These are phyloP conservation scores for Tetraodon nigroviridis DNA, from an alignment of 2,113 vertebrate genomes.

Conservation along the genomic window DNA sequence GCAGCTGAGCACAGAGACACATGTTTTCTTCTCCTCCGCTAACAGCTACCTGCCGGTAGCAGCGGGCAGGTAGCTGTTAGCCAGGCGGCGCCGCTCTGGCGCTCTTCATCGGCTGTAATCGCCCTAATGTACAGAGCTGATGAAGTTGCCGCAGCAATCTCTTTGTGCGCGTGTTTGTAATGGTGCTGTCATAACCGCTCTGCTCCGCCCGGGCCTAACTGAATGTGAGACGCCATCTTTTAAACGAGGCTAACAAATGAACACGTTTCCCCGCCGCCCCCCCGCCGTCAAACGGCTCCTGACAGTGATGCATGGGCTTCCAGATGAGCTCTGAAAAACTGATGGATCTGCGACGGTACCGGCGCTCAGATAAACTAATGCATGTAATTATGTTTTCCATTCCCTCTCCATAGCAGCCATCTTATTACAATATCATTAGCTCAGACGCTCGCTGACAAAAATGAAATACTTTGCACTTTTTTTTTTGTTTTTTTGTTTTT, in stretches of 20 bases:
- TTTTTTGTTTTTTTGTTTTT: conserved; percentile 56
- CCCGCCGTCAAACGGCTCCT: conserved; percentile 79
- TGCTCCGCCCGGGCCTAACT: conserved; percentile 66
- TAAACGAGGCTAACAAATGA: conserved; percentile 81
- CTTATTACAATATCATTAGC: conserved; percentile 99
- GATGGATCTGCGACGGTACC: conserved; percentile 98
- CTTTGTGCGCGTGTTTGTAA: conserved; percentile 59
- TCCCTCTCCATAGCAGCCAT: conserved; percentile 95
- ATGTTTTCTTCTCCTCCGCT: too few species aligned
- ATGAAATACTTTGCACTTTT: conserved; percentile 81
- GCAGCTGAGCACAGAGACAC: too few species aligned
- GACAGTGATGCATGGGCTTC: conserved; percentile 98
- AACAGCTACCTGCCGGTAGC: too few species aligned
- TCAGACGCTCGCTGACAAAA: conserved; percentile 78
- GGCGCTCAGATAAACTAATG: conserved; percentile 99
- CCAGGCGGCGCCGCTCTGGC: conserved; percentile 19
- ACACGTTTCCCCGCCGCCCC: conserved; percentile 56
- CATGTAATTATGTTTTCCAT: conserved; percentile 99
- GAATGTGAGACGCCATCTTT: conserved; percentile 77
- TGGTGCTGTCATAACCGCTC: conserved; percentile 75
- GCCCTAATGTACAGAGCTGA: conserved; percentile 62
- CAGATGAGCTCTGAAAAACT: conserved; percentile 98
- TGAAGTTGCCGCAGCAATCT: conserved; percentile 59
- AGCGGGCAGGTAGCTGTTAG: neutral
- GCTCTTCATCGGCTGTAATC: conserved; percentile 54